Base-by-base conservation (phyloP, 2,888 invertebrate genomes). In the Spialia ferax region DNA sequence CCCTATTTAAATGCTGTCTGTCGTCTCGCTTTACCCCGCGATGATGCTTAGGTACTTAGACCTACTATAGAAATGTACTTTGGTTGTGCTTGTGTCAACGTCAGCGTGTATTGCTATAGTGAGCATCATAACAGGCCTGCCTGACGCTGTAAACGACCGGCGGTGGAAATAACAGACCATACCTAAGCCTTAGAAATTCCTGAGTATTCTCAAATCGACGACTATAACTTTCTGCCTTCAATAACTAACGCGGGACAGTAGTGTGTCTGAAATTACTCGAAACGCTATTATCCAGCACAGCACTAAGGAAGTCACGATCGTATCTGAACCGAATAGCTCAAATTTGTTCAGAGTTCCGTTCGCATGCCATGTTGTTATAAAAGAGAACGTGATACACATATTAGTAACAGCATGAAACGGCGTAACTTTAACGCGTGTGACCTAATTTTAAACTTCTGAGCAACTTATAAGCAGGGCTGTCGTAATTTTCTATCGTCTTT, bases 391-490 rank as follows among this genome's bases (percentile, higher is more conserved):
- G 68, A 70, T 73, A 76, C 75, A 75, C 77, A 74, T 73, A 55
- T 45, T 57, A 57, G 45, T 10, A 55, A 77, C 74, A 75, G 76
- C 76, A 77, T 75, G 71, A 73, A 77, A 72, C 74, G 70, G 18
- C 55, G 63, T 64, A 72, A 69, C 72, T 69, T 69, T 63, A 77
- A 81, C 75, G 74, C 75, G 75, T 72, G 73, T 79, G 84, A 78
- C 85, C 85, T 75, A 82, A 84, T 3, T 70, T 68, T 66, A 68
- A 75, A 74, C 80, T 78, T 84, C 63, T 63, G 57, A 64, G 42
- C 32, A 61, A 68, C 22, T 5, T 7, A 32, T 5, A 7, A 71
- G 29, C 29, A 29, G 63, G 68, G 64, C 42, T 61, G 56, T 48
- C 56, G 63, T 22, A 59, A 38, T 38, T 38, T 5, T 38, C 15